A percentile compares a stretch with the other conserved stretches of the same genome.
Evolutionary conservation across 2,113 vertebrate genomes (phyloP).

Genomic region (Pluvialis apricaria): DNA sequence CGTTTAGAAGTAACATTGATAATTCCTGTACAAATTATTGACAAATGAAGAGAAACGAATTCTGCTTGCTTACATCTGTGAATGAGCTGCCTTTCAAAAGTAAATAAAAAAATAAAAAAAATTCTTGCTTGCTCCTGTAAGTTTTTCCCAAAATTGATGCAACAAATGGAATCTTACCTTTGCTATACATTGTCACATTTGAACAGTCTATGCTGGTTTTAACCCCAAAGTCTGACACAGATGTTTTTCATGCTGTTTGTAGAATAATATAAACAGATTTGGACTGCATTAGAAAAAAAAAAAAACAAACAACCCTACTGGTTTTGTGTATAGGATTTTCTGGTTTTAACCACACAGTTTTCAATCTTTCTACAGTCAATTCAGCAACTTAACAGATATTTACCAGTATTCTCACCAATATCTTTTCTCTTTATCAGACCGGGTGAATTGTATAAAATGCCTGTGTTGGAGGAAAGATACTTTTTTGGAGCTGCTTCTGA

Average conservation of each 20-base stretch:
- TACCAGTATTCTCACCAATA: neutral
- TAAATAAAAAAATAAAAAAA: neutral
- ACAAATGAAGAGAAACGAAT: neutral
- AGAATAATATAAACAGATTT: neutral
- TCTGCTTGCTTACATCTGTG: neutral
- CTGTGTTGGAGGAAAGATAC: neutral
- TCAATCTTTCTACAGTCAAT: neutral
- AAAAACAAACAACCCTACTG: accelerated
- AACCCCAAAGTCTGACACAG: neutral
- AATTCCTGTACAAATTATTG: neutral
- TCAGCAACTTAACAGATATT: neutral
- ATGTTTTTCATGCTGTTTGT: neutral
- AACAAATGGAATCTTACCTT: neutral
- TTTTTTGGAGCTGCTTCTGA: neutral
- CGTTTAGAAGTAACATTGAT: neutral
- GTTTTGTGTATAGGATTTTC: neutral
- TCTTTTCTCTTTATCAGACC: neutral
- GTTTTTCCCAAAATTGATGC: neutral
- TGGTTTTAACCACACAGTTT: neutral
- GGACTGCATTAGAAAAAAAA: neutral
- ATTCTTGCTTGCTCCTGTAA: neutral
- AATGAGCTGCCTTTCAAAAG: neutral
- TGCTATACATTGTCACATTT: accelerated
- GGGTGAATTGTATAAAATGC: neutral
- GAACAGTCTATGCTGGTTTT: neutral